Conservation (phyloP, 2,888 invertebrate species). For the Drosophila meridiana region DNA sequence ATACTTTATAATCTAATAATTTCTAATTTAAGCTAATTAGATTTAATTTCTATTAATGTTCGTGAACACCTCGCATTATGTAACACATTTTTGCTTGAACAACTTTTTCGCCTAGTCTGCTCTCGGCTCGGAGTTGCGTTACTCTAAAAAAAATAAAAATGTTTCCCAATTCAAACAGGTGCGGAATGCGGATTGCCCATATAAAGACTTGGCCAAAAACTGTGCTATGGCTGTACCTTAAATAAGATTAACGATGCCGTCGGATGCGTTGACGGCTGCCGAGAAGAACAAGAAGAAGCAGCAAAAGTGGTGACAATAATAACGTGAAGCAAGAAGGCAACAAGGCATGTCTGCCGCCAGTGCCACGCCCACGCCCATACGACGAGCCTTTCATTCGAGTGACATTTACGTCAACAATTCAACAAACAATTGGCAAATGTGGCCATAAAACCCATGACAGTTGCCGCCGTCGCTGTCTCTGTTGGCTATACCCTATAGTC, state of each 20-base stretch:
- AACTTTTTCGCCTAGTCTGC: constrained; percentile 13
- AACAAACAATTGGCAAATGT: constrained; percentile 82
- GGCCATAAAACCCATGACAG: constrained; percentile 80
- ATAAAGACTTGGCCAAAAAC: constrained; percentile 37
- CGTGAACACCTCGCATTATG: constrained; percentile 27
- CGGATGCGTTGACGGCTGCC: constrained; percentile 31
- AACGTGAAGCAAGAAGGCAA: constrained; percentile 10
- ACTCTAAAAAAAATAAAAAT: constrained; percentile 3
- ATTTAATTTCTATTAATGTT: not conserved
- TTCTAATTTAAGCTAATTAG: not conserved
- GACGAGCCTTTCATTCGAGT: constrained; percentile 54
- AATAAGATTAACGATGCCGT: constrained; percentile 66
- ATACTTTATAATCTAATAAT: not conserved
- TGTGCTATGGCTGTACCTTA: constrained; percentile 52
- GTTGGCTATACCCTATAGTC: constrained; percentile 13
- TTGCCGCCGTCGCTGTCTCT: constrained; percentile 38
- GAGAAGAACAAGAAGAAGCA: constrained; percentile 18
- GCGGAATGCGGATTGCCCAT: constrained; percentile 28
- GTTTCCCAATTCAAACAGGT: constrained; percentile 62
- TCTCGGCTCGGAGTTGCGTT: constrained; percentile 17
- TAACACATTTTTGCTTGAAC: constrained; percentile 25
- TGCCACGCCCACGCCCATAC: constrained; percentile 12
- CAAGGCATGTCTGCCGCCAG: constrained; percentile 33
- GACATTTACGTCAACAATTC: constrained; percentile 79
- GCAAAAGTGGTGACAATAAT: constrained; percentile 15